Base-by-base conservation (phyloP, 2,888 invertebrate genomes). In the Amphipoea oculea region DNA sequence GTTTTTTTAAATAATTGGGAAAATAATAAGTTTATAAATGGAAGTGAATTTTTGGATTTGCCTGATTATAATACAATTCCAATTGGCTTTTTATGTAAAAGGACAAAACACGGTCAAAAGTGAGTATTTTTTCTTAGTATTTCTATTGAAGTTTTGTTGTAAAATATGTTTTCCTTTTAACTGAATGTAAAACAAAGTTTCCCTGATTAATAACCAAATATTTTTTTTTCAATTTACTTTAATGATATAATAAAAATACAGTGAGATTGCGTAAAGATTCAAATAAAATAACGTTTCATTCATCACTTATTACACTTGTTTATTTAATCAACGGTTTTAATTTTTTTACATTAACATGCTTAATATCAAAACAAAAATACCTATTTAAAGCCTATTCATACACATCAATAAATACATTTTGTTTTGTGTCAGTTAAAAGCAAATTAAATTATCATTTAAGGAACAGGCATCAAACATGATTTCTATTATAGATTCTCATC, bases 11-110 rank as follows among this genome's bases (percentile, higher is more conserved):
- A 93, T 91, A 89, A 87, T 92, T 89, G 90, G 88, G 73, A 86
- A 90, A 86, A 68, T 80, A 81, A 91, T 91, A 90, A 86, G 91
- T 94, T 92, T 90, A 95, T 96, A 96, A 96, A 96, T 96, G 96
- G 96, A 96, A 94, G 96, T 96, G 94, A 94, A 95, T 90, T 93
- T 94, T 91, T 95, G 94, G 95, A 93, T 90, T 89, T 94, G 88
- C 89, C 88, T 95, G 79, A 92, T 96, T 82, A 87, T 95, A 89
- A 89, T 93, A 87, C 92, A 92, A 86, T 86, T 94, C 84, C 92
- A 93, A 82, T 92, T 94, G 89, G 92, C 87, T 79, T 89, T 92
- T 86, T 89, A 85, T 89, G 93, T 92, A 83, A 92, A 89, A 71
- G 95, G 93, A 89, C 92, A 96, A 83, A 92, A 92, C 60, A 88